Evolutionary conservation across 2,888 invertebrate genomes (phyloP).

Genomic region (Xylocampa areola): DNA sequence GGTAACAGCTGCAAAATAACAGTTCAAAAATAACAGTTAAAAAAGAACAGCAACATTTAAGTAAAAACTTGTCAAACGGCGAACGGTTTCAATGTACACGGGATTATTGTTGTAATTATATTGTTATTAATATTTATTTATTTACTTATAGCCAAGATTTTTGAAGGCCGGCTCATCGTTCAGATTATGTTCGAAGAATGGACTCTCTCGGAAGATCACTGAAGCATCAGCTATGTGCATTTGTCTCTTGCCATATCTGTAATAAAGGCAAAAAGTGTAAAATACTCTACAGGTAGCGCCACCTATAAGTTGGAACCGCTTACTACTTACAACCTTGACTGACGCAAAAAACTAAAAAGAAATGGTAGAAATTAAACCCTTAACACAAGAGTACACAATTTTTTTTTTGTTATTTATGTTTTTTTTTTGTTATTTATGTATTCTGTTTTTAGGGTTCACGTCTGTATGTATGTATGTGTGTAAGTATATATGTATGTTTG

Average conservation of each 20-base stretch:
- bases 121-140: conserved; percentile 32
- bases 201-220: conserved; percentile 82
- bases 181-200: conserved; percentile 75
- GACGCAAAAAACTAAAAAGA: too few species aligned
- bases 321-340: too few species aligned
- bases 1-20: background rate
- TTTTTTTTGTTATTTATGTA: too few species aligned
- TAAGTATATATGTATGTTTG: too few species aligned
- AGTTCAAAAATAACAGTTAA: conserved; percentile 2
- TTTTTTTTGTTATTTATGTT: too few species aligned
- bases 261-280: conserved; percentile 56
- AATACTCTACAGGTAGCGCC: rapidly evolving
- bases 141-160: conserved; percentile 79
- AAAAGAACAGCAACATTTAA: conserved; percentile 1
- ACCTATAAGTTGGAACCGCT: too few species aligned
- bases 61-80: conserved; percentile 4
- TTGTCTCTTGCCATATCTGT: conserved; percentile 85
- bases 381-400: too few species aligned
- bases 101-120: conserved; percentile 30
- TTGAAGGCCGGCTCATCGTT: conserved; percentile 78
- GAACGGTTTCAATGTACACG: conserved; percentile 31
- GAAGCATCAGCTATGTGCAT: conserved; percentile 86
- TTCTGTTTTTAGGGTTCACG: too few species aligned
- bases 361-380: too few species aligned
- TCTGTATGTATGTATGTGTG: too few species aligned